Evolutionary conservation across 2,888 invertebrate genomes (phyloP), one percentile per base, ranked within the genome.

Genomic region (Pandemis cinnamomeana): DNA sequence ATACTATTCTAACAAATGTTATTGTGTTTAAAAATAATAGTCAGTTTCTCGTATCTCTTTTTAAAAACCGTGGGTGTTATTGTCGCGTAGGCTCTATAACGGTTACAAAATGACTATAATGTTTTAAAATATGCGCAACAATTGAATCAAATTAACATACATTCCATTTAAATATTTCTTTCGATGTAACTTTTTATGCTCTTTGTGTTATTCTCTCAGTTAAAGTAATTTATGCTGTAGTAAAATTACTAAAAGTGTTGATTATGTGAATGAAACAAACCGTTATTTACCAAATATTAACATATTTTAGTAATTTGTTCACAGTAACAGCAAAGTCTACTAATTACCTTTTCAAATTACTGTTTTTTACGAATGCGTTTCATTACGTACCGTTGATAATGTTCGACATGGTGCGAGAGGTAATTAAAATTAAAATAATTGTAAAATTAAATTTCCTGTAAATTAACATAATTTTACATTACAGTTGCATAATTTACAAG

Each of bases 91-190:
- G 69, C 10, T 61, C 13, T 15, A 41, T 55, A 55, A 55, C 44
- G 10, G 46, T 46, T 46, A 67, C 27, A 68, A 67, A 61, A 61
- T 13, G 8, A 41, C 46, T n/a, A 58, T 48, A 71, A 60, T 41
- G 13, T 51, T 36, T 61, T 36, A 46, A 64, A 64, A 10, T 36
- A 64, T 71, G 44, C 15, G 27, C 44, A 67, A 55, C 11, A 53
- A 68, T 13, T 63, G 48, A 42, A 36, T 51, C 58, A 64, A n/a
- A 63, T 64, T 58, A 64, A 6, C 63, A 69, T 63, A 20, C 48
- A 69, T 64, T 55, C 51, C 46, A 55, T 58, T 42, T 11, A 42
- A 44, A 48, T 64, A 64, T 48, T 44, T 62, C 62, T 42, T 48
- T 64, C n/a, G 8, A 3, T 5, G 42, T 15, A 61, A 5, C 36